Percentiles rank a stretch among this genome's conserved stretches.
Conservation (phyloP, 2,113 vertebrate species). For the Eptesicus fuscus region DNA sequence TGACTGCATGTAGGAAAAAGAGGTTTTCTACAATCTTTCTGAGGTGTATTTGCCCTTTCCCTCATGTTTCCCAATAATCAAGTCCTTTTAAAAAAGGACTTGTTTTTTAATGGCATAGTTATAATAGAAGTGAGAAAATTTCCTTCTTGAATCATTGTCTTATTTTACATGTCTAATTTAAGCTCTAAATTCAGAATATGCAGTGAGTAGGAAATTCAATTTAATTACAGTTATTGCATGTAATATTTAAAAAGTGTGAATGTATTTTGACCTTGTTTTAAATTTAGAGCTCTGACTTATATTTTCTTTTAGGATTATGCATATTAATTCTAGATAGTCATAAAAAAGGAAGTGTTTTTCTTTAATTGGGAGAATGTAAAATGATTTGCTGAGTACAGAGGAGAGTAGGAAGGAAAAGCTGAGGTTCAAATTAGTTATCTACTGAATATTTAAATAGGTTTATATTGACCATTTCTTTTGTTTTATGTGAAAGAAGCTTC, state of each 20-base stretch:
- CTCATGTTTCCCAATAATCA: not conserved
- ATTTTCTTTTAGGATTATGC: not conserved
- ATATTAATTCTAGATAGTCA: not conserved
- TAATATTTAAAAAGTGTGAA: not conserved
- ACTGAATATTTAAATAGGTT: not conserved
- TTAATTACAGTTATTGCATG: not conserved
- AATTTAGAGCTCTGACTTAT: not conserved
- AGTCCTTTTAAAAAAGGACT: not conserved
- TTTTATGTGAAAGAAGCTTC: not conserved
- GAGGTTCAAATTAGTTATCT: not conserved
- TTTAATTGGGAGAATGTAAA: constrained; percentile 26
- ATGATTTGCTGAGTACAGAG: not conserved
- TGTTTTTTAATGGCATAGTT: not conserved
- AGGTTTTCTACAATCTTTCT: not conserved
- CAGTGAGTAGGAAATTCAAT: not conserved
- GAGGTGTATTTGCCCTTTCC: not conserved
- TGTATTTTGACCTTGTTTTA: not conserved
- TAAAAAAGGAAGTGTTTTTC: not conserved
- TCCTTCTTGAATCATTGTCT: not conserved
- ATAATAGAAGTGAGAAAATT: not conserved
- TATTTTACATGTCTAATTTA: not conserved
- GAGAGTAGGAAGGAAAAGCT: not conserved
- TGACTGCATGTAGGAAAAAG: not conserved
- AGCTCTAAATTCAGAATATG: constrained; percentile 17
- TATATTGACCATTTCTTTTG: not conserved